These are phyloP conservation scores for Labeo rohita DNA, from an alignment of 2,113 vertebrate species.

Conservation along the genomic window DNA sequence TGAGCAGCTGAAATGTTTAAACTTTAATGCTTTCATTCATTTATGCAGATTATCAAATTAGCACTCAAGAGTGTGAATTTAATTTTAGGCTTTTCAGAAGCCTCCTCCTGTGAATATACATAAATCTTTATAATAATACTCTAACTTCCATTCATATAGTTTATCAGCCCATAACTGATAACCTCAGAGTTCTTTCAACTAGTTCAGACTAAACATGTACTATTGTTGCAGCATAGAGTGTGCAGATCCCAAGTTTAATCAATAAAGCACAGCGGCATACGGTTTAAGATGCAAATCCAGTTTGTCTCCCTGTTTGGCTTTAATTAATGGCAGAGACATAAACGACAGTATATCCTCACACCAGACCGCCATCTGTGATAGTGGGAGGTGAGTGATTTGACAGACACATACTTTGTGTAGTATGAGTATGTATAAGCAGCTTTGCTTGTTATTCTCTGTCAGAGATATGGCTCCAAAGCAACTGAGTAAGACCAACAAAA, in stretches of 20 bases:
- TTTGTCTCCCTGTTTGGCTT: slow-evolving; percentile 48
- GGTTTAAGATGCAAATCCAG: slow-evolving; percentile 40
- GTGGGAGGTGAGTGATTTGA: slow-evolving; percentile 7
- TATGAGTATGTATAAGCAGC: slow-evolving; percentile 47
- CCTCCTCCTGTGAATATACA: neutral
- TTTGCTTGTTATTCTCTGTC: slow-evolving; percentile 54
- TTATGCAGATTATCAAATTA: slow-evolving; percentile 33
- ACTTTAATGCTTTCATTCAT: neutral
- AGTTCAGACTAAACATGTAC: neutral
- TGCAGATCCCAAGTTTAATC: slow-evolving; percentile 4
- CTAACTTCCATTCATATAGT: neutral
- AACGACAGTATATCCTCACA: slow-evolving; percentile 37
- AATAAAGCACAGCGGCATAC: slow-evolving; percentile 27
- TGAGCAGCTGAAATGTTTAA: neutral
- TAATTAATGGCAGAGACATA: slow-evolving; percentile 42
- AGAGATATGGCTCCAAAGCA: slow-evolving; percentile 38
- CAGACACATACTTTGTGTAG: slow-evolving; percentile 43
- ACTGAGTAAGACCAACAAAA: slow-evolving; percentile 45
- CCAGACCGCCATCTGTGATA: slow-evolving; percentile 55
- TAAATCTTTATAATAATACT: neutral
- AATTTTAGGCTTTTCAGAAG: neutral
- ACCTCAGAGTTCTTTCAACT: slow-evolving; percentile 16
- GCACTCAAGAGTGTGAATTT: neutral
- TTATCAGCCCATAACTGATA: slow-evolving; percentile 1
- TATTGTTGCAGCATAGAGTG: neutral